Base-by-base conservation (phyloP, 2,888 invertebrate genomes). In the Plusia festucae region DNA sequence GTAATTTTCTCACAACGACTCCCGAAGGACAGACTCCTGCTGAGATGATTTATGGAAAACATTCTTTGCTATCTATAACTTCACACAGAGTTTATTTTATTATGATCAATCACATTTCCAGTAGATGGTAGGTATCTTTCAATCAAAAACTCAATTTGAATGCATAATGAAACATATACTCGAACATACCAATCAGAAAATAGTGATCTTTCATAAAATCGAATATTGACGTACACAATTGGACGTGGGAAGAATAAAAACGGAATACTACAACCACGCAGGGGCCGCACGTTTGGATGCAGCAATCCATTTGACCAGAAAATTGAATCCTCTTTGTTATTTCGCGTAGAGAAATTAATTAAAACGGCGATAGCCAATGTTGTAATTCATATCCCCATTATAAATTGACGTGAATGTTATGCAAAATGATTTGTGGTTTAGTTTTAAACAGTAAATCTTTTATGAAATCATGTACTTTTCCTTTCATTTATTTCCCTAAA, bases 311-410 rank as follows among this genome's bases (percentile, higher is more conserved):
- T 91, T 89, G 84, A 86, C 83, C 88, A 90, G 90, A 90, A 92
- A 93, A 92, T 92, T 91, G 88, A 89, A 90, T 90, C 85, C 78
- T 74, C 86, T 80, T 83, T 88, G 89, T 88, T 88, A 87, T 89
- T 87, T 83, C 81, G 80, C 76, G 79, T 82, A 81, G 81, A 80
- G 82, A 82, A 84, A 88, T 89, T 89, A 88, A 91, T 90, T 89
- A 89, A 90, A 89, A 86, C 76, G 68, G 69, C 82, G 68, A 83
- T 82, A 75, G 75, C 71, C 79, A 73, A 74, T 79, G 76, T 74
- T 79, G 79, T 79, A 74, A 70, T 71, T 70, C 70, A 79, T 75
- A 65, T 59, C 76, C 60, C 62, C 53, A 70, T 59, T 70, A 71
- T 74, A 59, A 49, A 49, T 20, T 34, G 40, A 60, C 53, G 20